Conservation (phyloP, 2,888 invertebrate genomes). For the Aporophyla lueneburgensis region DNA sequence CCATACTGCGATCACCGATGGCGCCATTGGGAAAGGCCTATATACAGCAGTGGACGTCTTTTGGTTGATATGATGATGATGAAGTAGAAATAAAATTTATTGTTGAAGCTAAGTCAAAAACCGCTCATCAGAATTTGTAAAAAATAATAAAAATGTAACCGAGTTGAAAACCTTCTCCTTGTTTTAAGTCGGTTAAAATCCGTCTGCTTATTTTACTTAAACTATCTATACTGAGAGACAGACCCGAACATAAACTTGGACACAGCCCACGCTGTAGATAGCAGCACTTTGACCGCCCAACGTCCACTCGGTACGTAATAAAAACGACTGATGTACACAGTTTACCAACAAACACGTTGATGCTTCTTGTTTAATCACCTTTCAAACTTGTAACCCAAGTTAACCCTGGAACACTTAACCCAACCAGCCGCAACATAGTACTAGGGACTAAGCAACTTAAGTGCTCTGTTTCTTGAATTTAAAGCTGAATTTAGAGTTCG, state of each 20-base stretch:
- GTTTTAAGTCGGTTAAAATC: background rate
- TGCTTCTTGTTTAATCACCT: conserved; percentile 69
- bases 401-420: conserved; percentile 62
- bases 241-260: conserved; percentile 37
- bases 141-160: too few relatives aligned
- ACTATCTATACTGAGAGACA: conserved; percentile 21
- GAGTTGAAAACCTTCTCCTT: too few relatives aligned
- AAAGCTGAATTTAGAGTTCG: conserved; percentile 63
- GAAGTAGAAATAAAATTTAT: too few relatives aligned
- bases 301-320: conserved; percentile 55
- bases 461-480: conserved; percentile 66
- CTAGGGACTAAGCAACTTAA: conserved; percentile 63
- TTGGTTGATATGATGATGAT: too few relatives aligned
- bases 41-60: too few relatives aligned
- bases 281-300: conserved; percentile 48
- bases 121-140: too few relatives aligned
- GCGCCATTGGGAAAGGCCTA: too few relatives aligned
- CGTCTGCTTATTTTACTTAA: conserved; percentile 19
- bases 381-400: conserved; percentile 62
- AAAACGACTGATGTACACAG: conserved; percentile 62
- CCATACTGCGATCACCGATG: too few relatives aligned
- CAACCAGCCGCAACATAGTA: conserved; percentile 64
- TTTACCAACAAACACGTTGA: conserved; percentile 63
- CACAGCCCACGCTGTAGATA: conserved; percentile 23
- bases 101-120: too few relatives aligned